Evolutionary conservation across 2,797 vertebrate species (phyloP), one percentile per base, ranked within the genome.

Genomic region (Uromys caudimaculatus): DNA sequence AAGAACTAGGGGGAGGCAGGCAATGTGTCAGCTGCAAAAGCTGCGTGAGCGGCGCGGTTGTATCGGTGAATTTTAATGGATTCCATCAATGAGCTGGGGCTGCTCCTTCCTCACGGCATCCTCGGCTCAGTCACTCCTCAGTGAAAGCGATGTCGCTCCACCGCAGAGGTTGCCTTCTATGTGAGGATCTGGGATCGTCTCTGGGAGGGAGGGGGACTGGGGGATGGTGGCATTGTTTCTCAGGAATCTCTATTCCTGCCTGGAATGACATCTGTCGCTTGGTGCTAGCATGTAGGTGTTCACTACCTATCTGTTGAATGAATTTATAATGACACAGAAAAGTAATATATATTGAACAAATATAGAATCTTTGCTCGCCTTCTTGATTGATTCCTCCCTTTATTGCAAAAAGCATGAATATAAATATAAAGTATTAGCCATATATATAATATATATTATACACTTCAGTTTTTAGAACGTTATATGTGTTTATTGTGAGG

Each of bases 11-110:
- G 21, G 89, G 67, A 44, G 44, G n/a, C 41, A 52, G 77, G 93
- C 17, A 67, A 96, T 54, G 47, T 41, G 71, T 83, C 91, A 89
- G 4, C 38, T 83, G 81, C 67, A 71, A 71, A 78, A 86, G 41
- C 60, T 90, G 77, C 84, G 44, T 27, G 44, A 52, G 67, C 89
- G 94, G 78, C 64, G 60, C 58, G 75, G 71, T 93, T 93, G 95
- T 47, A 50, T 41, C 75, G 54, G 50, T 27, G 52, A 94, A 81
- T 89, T 81, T 52, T 19, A 85, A 60, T 93, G 75, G n/a, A 89
- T 83, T 94, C 94, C 52, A 89, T 96, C 95, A 91, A 90, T 84
- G 76, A 94, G 91, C 93, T 87, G 41, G 78, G 93, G 52, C 16
- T 83, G 10, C 79, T 96, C 54, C 54, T 86, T 95, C 93, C 87